Conservation (phyloP, 2,113 vertebrate species). For the Labeo rohita region DNA sequence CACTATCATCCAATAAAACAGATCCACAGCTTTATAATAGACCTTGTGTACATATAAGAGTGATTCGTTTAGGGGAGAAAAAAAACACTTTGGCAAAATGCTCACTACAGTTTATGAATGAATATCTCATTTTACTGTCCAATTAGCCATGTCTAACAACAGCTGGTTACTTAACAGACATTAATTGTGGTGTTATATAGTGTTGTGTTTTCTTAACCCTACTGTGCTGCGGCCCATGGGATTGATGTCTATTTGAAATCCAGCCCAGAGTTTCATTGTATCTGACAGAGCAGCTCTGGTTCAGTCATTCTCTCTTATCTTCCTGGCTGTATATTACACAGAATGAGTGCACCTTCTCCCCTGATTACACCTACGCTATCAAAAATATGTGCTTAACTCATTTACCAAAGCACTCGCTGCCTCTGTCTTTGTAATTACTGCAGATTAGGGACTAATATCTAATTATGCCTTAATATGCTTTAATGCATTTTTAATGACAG, state of each 20-base stretch:
- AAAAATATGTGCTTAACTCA: conserved; percentile 68
- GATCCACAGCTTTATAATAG: not conserved
- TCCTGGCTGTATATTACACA: conserved; percentile 52
- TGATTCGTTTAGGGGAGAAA: not conserved
- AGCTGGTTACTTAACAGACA: not conserved
- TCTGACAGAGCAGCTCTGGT: not conserved
- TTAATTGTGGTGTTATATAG: conserved; percentile 1
- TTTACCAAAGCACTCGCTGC: conserved; percentile 58
- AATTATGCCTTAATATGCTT: conserved; percentile 77
- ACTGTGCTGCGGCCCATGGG: not conserved
- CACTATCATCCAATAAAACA: not conserved
- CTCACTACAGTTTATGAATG: conserved; percentile 8
- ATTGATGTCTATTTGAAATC: not conserved
- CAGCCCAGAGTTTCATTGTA: conserved; percentile 3
- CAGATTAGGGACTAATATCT: conserved; percentile 77
- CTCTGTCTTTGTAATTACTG: conserved; percentile 70
- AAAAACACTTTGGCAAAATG: too few species aligned
- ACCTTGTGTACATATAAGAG: not conserved
- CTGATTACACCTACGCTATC: conserved; percentile 60
- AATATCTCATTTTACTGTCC: not conserved
- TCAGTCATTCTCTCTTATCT: conserved; percentile 26
- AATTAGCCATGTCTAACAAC: conserved; percentile 14
- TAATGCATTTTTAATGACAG: conserved; percentile 80
- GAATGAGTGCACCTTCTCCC: conserved; percentile 53
- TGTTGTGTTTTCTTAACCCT: not conserved